Evolutionary conservation across 2,888 invertebrate species (phyloP), one percentile per base, ranked within the genome.

Genomic region (Endotricha flammealis): DNA sequence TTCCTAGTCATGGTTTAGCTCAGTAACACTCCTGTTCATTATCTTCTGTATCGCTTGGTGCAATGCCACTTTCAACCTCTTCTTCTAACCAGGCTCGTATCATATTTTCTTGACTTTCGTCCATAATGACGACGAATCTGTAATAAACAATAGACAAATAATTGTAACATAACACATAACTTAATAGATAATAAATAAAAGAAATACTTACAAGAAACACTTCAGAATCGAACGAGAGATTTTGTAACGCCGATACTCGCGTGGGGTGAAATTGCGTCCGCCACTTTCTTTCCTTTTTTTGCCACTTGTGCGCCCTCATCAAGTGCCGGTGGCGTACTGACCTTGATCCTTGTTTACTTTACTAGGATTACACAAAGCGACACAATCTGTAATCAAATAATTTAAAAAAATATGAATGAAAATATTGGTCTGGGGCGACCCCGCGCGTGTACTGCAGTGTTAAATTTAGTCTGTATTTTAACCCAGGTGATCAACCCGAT

Each of bases 351-450:
- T 23, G 23, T 23, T 23, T 23, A 23, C 23, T 23, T 23, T 4
- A 23, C 23, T 4, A 23, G 23, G n/a, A 23, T 23, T 23, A 23
- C 23, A 6, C n/a, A 7, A 23, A 10, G 23, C 23, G 23, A 23
- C 23, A n/a, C n/a, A 23, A 5, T 23, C 23, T 5, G 23, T 23
- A 23, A 24, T 11, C 12, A 9, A 11, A 24, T 11, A 10, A 29
- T 6, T 14, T 9, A n/a, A 11, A 4, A 14, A 13, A 9, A 29
- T n/a, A 5, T 29, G 13, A 29, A 8, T 29, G 1, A 12, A 8
- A 29, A 29, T 29, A 13, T 13, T 13, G 5, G 8, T 28, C 12
- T 28, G 29, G 31, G 23, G 36, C 29, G n/a, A n/a, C n/a, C n/a
- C n/a, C n/a, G n/a, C n/a, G n/a, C n/a, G n/a, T n/a, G n/a, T n/a